These are phyloP conservation scores for Tetramorium parvispinum DNA, from an alignment of 1,140 invertebrate species.

Conservation along the genomic window DNA sequence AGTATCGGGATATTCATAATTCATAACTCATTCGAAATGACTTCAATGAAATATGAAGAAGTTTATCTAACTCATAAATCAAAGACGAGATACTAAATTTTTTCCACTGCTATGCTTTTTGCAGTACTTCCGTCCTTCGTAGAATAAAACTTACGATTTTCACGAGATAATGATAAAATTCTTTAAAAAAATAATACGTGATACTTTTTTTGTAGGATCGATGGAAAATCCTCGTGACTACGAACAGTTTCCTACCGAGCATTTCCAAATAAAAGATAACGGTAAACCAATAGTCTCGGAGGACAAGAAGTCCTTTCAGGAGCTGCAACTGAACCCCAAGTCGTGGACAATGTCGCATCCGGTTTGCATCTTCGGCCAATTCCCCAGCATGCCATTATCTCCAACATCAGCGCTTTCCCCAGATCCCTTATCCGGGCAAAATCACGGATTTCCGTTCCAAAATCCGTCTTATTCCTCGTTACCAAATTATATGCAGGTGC, in stretches of 20 bases:
- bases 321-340: slow-evolving; percentile 61
- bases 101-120: not conserved
- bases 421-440: not conserved
- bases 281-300: slow-evolving; percentile 29
- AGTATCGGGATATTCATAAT: not conserved
- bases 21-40: not conserved
- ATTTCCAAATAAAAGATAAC: not conserved
- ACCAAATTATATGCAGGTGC: slow-evolving; percentile 49
- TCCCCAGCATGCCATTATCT: not conserved
- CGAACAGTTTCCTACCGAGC: not conserved
- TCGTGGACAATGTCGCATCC: slow-evolving; percentile 62
- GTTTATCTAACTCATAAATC: not conserved
- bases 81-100: not conserved
- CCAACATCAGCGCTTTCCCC: slow-evolving; percentile 20
- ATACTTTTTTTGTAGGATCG: not conserved
- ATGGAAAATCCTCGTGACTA: not conserved
- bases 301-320: slow-evolving; percentile 66
- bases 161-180: not conserved
- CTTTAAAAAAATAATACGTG: not conserved
- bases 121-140: not conserved
- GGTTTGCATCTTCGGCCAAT: slow-evolving; percentile 66
- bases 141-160: not conserved
- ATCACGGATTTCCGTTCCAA: slow-evolving; percentile 7
- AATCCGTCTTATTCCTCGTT: not conserved
- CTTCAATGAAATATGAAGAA: not conserved